Conservation (phyloP, 1,140 invertebrate species). For the Dolichoris vasculosae region DNA sequence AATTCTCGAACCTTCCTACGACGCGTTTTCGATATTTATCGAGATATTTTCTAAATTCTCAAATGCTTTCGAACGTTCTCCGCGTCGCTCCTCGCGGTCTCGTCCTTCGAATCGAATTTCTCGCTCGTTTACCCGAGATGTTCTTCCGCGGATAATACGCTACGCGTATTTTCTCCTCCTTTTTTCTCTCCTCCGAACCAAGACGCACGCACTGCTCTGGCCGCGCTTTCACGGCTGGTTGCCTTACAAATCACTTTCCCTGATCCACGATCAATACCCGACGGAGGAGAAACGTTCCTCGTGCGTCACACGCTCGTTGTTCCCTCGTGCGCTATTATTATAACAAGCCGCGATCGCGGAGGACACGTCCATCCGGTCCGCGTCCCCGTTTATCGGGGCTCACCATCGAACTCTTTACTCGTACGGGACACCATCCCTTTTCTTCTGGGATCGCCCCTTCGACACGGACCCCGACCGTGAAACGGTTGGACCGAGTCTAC, state of each 20-base stretch:
- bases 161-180: neutral
- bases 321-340: constrained; percentile 26
- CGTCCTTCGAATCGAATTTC: too few relatives aligned
- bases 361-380: constrained; percentile 6
- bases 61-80: neutral
- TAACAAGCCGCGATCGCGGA: constrained; percentile 11
- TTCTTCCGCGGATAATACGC: neutral
- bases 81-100: neutral
- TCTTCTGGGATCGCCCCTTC: neutral
- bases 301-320: too few relatives aligned
- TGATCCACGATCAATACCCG: constrained; percentile 45
- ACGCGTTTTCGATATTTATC: too few relatives aligned
- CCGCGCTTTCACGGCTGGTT: neutral
- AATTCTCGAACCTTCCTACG: too few relatives aligned
- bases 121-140: too few relatives aligned
- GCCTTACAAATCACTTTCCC: constrained; percentile 50
- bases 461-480: neutral
- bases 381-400: constrained; percentile 23
- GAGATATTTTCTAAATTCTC: neutral
- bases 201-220: neutral
- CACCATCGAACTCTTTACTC: constrained; percentile 29
- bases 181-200: neutral
- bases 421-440: neutral
- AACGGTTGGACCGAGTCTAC: neutral
- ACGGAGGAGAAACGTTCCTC: neutral